phyloP scores from a whole-genome alignment of 2,113 vertebrate genomes.

The Sclerurus mexicanus region DNA sequence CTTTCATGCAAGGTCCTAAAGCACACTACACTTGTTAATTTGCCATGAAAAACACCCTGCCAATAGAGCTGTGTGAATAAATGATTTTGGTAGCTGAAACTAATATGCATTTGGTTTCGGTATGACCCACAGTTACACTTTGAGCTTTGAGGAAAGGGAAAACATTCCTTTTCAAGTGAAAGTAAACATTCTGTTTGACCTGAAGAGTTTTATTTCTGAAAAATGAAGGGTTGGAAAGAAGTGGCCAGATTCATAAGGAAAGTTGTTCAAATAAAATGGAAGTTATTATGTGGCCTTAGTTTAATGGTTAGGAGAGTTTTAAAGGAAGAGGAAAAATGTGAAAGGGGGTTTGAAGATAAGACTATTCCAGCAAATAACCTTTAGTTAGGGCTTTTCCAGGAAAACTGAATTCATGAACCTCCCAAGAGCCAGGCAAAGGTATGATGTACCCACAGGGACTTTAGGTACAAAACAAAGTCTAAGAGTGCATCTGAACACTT shows the following conservation, averaged over 20 bases:
- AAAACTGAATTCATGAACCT: background rate
- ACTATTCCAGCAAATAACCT: background rate
- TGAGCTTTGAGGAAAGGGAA: background rate
- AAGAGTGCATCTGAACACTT: background rate
- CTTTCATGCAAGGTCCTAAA: conserved; percentile 42
- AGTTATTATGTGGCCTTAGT: background rate
- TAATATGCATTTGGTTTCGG: background rate
- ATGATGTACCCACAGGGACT: background rate
- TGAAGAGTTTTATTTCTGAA: background rate
- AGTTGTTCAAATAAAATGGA: background rate
- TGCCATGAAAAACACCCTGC: conserved; percentile 40
- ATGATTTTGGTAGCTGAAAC: conserved; percentile 16
- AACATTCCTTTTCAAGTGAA: conserved; percentile 11
- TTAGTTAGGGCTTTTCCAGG: background rate
- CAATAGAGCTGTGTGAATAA: background rate
- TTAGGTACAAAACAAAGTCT: background rate
- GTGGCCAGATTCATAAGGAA: background rate
- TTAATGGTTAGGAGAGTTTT: background rate
- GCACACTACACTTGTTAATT: background rate
- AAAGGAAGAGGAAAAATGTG: background rate
- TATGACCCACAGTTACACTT: background rate
- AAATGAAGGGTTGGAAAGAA: background rate
- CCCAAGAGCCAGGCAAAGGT: background rate
- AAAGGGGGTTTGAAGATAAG: background rate
- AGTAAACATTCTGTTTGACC: background rate